Evolutionary conservation across 92 coral and sea anemone species (phyloP), one percentile per base, ranked within the genome.

Genomic region (Metridium senile): DNA sequence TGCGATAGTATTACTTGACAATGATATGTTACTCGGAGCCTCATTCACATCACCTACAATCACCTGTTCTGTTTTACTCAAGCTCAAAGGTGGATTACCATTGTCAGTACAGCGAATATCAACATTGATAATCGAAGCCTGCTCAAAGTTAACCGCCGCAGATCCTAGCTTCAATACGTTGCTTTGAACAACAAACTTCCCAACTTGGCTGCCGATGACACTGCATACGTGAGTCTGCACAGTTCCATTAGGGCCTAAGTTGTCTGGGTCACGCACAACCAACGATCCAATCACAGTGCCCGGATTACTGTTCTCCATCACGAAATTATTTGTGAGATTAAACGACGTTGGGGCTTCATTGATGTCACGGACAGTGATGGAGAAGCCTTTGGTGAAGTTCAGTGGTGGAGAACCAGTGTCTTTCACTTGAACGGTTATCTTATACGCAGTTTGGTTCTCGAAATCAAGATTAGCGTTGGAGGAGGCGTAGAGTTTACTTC

Each of bases 181-280:
- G 25, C 65, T 72, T 30, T 82, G 86, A 16, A 91, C 66, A 30
- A 75, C 67, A 45, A 91, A 91, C 62, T 88, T 73, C 9, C 93
- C 89, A 72, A 89, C 59, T 70, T 81, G 82, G 70, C 74, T 74
- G 27, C 85, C 90, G 54, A 76, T 70, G 7, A 89, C 91, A 51
- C 82, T 84, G 56, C 99, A 95, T 0, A 17, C 82, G 71, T 89
- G 97, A 13, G 91, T 82, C 43, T 95, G 99, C 75, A 93, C 84
- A 21, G 47, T 66, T 9, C 89, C 93, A 26, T 78, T 77, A 25
- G 91, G 81, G 11, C 93, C 91, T 58, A 72, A 61, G 74, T 75
- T 85, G 74, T 95, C 99, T 11, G 99, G 99, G 74, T 95, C 99
- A 20, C 73, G 80, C 52, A 95, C 93, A 25, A 26, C 89, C 39